Evolutionary conservation across 2,797 vertebrate species (phyloP).

Genomic region (Bothrops alternatus): DNA sequence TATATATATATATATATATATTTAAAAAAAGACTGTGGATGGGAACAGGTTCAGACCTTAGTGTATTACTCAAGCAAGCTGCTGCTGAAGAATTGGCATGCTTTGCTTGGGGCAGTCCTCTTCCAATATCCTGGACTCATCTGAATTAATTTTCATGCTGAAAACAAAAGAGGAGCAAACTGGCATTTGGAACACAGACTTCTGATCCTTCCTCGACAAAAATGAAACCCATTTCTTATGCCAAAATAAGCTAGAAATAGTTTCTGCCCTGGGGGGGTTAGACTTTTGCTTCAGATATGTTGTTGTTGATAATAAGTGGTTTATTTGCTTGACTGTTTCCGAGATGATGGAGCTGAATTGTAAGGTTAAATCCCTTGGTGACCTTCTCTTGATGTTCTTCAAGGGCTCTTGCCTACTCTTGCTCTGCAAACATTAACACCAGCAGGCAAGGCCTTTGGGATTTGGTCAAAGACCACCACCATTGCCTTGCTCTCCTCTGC

Average conservation of each 20-base stretch:
- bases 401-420: not conserved
- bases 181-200: conserved; percentile 41
- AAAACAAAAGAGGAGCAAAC: conserved; percentile 23
- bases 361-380: not conserved
- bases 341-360: not conserved
- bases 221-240: not conserved
- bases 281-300: not conserved
- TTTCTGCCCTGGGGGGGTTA: not conserved
- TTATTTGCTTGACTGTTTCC: not conserved
- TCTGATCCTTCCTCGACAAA: conserved; percentile 38
- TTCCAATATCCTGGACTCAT: conserved; percentile 8
- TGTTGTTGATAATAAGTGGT: not conserved
- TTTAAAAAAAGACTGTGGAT: not conserved
- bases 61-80: conserved; percentile 10
- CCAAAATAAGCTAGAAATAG: conserved; percentile 32
- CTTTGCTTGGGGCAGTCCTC: not conserved
- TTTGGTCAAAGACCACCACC: not conserved
- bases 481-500: not conserved
- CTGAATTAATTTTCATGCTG: conserved; percentile 29
- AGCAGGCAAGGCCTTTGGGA: not conserved
- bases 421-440: not conserved
- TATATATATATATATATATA: too few relatives aligned
- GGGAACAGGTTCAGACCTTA: conserved; percentile 7
- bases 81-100: conserved; percentile 11
- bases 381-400: not conserved